These are phyloP conservation scores for Epicampocera succincta DNA, from an alignment of 2,888 invertebrate species.

Conservation along the genomic window DNA sequence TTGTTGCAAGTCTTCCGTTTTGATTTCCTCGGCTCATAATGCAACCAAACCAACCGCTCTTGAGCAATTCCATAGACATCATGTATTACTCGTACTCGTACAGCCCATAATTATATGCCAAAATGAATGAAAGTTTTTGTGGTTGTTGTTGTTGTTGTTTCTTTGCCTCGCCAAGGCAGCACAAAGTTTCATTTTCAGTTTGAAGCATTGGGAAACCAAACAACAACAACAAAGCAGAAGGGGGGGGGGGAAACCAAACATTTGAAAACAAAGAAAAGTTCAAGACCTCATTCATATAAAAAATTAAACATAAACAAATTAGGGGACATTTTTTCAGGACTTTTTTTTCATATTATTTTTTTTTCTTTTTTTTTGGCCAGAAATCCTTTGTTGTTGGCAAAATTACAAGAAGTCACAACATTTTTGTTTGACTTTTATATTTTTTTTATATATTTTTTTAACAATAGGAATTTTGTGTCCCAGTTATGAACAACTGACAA, in stretches of 20 bases:
- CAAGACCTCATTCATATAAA: conserved; percentile 61
- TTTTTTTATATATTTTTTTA: neutral
- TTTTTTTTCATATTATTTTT: conserved; percentile 6
- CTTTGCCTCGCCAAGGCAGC: conserved; percentile 6
- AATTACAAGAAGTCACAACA: conserved; percentile 41
- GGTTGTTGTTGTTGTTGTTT: neutral
- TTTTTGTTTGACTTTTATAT: conserved; percentile 4
- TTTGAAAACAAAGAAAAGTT: conserved; percentile 66
- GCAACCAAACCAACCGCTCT: conserved; percentile 16
- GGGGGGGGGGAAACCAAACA: neutral
- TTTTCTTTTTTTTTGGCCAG: too few species aligned
- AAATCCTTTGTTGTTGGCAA: conserved; percentile 38
- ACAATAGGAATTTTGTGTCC: conserved; percentile 38
- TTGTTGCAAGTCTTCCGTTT: conserved; percentile 43
- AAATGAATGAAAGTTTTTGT: conserved; percentile 52
- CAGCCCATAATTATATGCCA: conserved; percentile 62
- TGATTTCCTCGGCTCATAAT: conserved; percentile 33
- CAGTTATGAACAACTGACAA: conserved; percentile 24
- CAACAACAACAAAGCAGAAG: neutral
- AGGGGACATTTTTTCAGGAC: conserved; percentile 47
- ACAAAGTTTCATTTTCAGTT: conserved; percentile 55
- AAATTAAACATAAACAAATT: conserved; percentile 69
- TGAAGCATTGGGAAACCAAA: conserved; percentile 26
- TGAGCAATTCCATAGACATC: conserved; percentile 8
- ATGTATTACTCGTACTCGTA: conserved; percentile 19